phyloP scores from a whole-genome alignment of 1,140 invertebrate genomes.

The Eriocheir sinensis region DNA sequence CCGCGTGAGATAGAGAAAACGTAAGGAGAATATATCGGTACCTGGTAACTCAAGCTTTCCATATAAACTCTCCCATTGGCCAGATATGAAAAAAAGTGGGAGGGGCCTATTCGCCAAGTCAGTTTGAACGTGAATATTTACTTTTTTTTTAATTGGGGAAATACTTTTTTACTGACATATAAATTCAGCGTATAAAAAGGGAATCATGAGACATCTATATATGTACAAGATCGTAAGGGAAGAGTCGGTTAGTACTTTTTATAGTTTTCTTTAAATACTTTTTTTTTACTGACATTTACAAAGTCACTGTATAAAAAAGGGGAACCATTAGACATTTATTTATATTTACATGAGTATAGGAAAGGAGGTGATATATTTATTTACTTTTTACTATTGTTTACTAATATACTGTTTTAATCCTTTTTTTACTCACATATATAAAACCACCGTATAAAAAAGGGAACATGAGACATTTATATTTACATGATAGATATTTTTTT shows the following conservation, averaged over 20 bases:
- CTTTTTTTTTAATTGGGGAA: not conserved
- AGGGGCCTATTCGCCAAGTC: too few species aligned
- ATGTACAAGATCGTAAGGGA: not conserved
- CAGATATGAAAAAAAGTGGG: not conserved
- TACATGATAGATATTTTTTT: too few species aligned
- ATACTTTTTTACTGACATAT: constrained; percentile 1
- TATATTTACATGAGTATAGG: too few species aligned
- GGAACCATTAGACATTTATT: too few species aligned
- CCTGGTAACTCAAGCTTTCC: not conserved
- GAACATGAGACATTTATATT: too few species aligned
- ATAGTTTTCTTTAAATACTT: not conserved
- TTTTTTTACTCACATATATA: too few species aligned
- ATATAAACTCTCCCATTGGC: not conserved
- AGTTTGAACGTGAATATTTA: not conserved
- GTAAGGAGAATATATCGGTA: not conserved
- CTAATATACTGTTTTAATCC: too few species aligned
- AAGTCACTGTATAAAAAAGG: constrained; percentile 27
- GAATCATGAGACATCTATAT: not conserved
- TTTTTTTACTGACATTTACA: too few species aligned
- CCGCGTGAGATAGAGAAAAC: not conserved
- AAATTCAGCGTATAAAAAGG: constrained; percentile 10
- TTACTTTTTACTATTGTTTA: too few species aligned
- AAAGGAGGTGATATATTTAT: too few species aligned
- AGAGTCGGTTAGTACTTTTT: too few species aligned
- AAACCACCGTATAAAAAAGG: constrained; percentile 13